Percentiles rank a stretch among this genome's conserved stretches.
Evolutionary conservation across 2,888 invertebrate species (phyloP).

Genomic region (Eulithis testata): DNA sequence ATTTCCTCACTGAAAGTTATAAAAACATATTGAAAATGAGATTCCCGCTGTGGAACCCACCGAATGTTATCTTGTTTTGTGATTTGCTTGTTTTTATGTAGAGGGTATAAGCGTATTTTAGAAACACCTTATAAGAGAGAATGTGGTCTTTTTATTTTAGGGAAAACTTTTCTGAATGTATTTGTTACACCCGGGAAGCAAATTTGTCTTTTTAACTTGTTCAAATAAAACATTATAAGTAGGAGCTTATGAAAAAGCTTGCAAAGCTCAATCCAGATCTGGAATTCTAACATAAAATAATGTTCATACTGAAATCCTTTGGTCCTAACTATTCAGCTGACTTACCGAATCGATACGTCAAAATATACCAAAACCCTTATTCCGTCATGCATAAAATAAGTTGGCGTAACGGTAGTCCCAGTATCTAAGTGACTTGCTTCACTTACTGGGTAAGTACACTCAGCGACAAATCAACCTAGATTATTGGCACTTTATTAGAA

Average conservation of each 20-base stretch:
- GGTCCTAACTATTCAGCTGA: background rate
- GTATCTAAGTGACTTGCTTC: too few species aligned
- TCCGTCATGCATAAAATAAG: background rate
- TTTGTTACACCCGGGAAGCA: background rate
- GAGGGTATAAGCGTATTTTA: constrained; percentile 72
- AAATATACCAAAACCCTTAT: background rate
- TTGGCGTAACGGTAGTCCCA: too few species aligned
- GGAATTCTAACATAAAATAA: too few species aligned
- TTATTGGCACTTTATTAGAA: too few species aligned
- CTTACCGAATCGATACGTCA: background rate
- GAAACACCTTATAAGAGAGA: constrained; percentile 52
- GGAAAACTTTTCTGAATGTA: constrained; percentile 11
- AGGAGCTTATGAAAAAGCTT: too few species aligned
- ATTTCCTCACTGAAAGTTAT: constrained; percentile 83
- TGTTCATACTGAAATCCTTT: too few species aligned
- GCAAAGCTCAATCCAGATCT: too few species aligned
- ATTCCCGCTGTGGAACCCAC: constrained; percentile 76
- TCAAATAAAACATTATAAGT: too few species aligned
- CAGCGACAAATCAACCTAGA: too few species aligned
- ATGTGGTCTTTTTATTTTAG: constrained; percentile 47
- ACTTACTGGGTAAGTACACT: too few species aligned
- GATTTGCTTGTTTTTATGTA: constrained; percentile 81
- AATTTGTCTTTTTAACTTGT: too few species aligned
- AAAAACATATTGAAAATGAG: constrained; percentile 85
- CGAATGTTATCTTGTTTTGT: constrained; percentile 82